Percentiles rank a stretch among this genome's conserved stretches.
Conservation (phyloP, 2,113 vertebrate genomes). For the Rhegmatorhina hoffmannsi region DNA sequence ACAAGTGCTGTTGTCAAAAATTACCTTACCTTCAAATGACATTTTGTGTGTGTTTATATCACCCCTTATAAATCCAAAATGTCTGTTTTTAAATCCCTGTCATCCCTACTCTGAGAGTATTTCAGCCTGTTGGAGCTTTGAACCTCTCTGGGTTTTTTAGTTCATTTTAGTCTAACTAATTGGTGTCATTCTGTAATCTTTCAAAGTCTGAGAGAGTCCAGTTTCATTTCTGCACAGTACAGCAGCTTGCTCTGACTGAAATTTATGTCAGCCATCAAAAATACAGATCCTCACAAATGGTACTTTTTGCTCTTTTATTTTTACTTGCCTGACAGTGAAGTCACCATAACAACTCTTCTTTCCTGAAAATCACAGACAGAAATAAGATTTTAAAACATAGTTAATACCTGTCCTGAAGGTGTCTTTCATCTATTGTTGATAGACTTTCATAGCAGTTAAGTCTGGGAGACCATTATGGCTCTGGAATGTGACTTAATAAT, state of each 20-base stretch:
- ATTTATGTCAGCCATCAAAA: neutral
- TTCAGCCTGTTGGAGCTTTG: neutral
- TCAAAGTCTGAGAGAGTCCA: neutral
- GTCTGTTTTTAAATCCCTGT: neutral
- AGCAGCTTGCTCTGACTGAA: neutral
- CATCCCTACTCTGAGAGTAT: neutral
- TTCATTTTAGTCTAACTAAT: neutral
- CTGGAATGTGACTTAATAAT: neutral
- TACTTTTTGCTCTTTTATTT: slow-evolving; percentile 12
- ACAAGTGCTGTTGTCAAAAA: neutral
- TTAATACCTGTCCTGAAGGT: neutral
- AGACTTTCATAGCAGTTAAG: neutral
- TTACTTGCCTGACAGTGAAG: neutral
- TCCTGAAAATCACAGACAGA: neutral
- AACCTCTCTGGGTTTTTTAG: neutral
- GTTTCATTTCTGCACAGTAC: neutral
- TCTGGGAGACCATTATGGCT: neutral
- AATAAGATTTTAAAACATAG: neutral
- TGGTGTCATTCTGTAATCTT: neutral
- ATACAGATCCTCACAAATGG: neutral
- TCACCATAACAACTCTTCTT: neutral
- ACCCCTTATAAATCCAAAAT: neutral
- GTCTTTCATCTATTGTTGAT: neutral
- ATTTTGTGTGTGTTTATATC: neutral
- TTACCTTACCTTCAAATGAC: neutral